Percentiles rank a stretch among this genome's conserved stretches.
Evolutionary conservation across 2,113 vertebrate species (phyloP).

Genomic region (Carettochelys insculpta): DNA sequence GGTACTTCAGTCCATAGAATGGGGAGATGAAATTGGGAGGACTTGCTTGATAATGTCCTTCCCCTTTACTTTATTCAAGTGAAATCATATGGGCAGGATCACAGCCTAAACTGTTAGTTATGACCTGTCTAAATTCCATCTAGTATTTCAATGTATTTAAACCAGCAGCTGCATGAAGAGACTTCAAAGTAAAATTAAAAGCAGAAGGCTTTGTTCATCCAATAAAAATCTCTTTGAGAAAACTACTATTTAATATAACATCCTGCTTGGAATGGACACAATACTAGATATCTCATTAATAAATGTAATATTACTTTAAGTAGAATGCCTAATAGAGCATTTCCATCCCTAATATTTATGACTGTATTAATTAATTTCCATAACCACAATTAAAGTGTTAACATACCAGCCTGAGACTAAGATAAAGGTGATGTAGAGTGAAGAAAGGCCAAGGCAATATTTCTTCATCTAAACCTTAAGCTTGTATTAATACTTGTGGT

Average conservation of each 20-base stretch:
- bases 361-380: slow-evolving; percentile 45
- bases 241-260: background rate
- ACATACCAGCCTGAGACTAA: slow-evolving; percentile 39
- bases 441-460: slow-evolving; percentile 37
- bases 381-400: background rate
- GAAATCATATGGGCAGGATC: background rate
- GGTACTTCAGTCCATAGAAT: background rate
- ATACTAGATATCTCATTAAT: background rate
- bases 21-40: background rate
- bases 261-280: background rate
- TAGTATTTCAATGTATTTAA: background rate
- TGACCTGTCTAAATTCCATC: background rate
- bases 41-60: background rate
- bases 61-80: background rate
- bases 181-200: background rate
- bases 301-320: background rate
- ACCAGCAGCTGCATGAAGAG: background rate
- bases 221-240: background rate
- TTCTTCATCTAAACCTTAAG: slow-evolving; percentile 32
- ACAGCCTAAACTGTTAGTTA: background rate
- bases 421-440: slow-evolving; percentile 21
- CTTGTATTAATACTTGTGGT: slow-evolving; percentile 39
- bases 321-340: background rate
- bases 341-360: background rate
- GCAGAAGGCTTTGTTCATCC: background rate